Evolutionary conservation across 2,888 invertebrate genomes (phyloP).

Genomic region (Dendrolimus houi): DNA sequence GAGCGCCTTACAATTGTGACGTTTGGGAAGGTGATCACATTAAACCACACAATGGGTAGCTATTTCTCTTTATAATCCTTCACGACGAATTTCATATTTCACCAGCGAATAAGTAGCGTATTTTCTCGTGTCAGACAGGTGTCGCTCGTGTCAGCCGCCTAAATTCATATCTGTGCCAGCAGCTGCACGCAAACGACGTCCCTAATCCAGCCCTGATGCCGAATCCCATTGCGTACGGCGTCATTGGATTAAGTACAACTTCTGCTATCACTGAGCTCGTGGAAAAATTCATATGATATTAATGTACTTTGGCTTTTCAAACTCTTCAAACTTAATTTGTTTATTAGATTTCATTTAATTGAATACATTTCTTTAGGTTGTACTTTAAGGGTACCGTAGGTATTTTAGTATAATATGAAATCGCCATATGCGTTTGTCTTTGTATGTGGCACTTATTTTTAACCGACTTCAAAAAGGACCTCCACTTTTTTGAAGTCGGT

Average conservation of each 20-base stretch:
- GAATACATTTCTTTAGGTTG: too few relatives aligned
- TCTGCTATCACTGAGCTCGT: constrained; percentile 21
- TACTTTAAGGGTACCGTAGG: too few relatives aligned
- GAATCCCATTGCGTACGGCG: constrained; percentile 22
- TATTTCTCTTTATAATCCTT: constrained; percentile 41
- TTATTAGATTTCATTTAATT: too few relatives aligned
- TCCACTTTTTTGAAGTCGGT: too few relatives aligned
- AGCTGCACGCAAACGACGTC: constrained; percentile 55
- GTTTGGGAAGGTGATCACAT: neutral
- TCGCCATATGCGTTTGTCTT: too few relatives aligned
- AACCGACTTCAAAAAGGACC: too few relatives aligned
- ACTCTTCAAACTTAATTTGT: too few relatives aligned
- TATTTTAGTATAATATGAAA: too few relatives aligned
- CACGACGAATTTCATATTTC: constrained; percentile 64
- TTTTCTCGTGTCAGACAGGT: constrained; percentile 66
- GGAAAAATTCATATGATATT: constrained; percentile 13
- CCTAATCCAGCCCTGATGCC: constrained; percentile 52
- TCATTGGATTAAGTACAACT: constrained; percentile 26
- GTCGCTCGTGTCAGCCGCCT: constrained; percentile 57
- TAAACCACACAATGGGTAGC: neutral
- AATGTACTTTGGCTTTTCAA: neutral
- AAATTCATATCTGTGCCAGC: constrained; percentile 60
- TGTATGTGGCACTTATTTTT: too few relatives aligned
- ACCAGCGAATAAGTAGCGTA: constrained; percentile 62
- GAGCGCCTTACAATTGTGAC: neutral